phyloP scores from a whole-genome alignment of 1,140 invertebrate genomes.

The Drosophila sp. region DNA sequence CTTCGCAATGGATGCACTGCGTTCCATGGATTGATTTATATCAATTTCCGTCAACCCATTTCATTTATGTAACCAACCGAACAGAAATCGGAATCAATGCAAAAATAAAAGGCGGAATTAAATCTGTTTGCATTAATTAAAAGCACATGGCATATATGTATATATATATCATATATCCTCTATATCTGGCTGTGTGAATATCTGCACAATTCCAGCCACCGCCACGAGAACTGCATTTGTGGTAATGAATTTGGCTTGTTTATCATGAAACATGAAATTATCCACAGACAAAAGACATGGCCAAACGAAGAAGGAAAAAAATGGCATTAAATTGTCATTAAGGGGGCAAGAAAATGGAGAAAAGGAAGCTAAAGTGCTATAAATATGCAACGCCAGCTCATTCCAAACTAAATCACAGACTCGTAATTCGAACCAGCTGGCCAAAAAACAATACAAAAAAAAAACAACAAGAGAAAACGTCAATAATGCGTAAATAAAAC shows the following conservation, averaged over 20 bases:
- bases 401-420: conserved; percentile 27
- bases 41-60: conserved; percentile 74
- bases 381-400: conserved; percentile 11
- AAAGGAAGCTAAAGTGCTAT: not conserved
- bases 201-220: conserved; percentile 2
- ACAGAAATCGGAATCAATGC: conserved; percentile 13
- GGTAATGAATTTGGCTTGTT: conserved; percentile 73
- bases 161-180: conserved; percentile 2
- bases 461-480: conserved; percentile 28
- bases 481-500: conserved; percentile 80
- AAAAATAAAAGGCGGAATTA: conserved; percentile 51
- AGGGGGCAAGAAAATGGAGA: conserved; percentile 26
- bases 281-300: conserved; percentile 15
- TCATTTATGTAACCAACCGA: conserved; percentile 65
- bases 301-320: conserved; percentile 19
- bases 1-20: not conserved
- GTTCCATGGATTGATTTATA: conserved; percentile 71
- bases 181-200: not conserved
- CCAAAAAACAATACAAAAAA: conserved; percentile 7
- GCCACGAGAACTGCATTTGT: conserved; percentile 63
- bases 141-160: conserved; percentile 41
- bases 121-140: conserved; percentile 81
- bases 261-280: conserved; percentile 58
- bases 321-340: conserved; percentile 65
- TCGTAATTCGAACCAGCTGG: conserved; percentile 46